Evolutionary conservation across 2,797 vertebrate species (phyloP).

Genomic region (Chaetodon trifasciatus): DNA sequence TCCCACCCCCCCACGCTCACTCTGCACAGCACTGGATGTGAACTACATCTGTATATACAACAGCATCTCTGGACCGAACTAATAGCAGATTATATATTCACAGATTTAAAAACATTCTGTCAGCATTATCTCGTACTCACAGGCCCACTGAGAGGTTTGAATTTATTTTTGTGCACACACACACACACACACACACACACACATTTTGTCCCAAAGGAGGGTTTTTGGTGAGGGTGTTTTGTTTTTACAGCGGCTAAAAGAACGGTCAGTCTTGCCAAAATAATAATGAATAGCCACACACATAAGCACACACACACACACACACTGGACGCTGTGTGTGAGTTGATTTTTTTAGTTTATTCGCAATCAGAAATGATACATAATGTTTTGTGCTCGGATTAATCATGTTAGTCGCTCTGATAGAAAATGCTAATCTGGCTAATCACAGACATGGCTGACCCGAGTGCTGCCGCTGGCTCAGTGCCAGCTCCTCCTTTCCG

Average conservation of each 20-base stretch:
- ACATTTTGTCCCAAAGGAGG: slow-evolving; percentile 32
- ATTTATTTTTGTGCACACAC: slow-evolving; percentile 33
- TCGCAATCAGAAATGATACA: slow-evolving; percentile 21
- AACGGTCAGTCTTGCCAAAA: slow-evolving; percentile 45
- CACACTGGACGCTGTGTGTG: slow-evolving; percentile 11
- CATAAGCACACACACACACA: neutral
- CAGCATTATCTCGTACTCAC: slow-evolving; percentile 32
- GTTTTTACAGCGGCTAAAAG: slow-evolving; percentile 48
- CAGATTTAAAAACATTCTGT: slow-evolving; percentile 35
- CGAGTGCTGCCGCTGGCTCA: slow-evolving; percentile 38
- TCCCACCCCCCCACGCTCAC: neutral
- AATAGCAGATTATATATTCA: slow-evolving; percentile 27
- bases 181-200: slow-evolving; percentile 29
- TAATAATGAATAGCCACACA: slow-evolving; percentile 40
- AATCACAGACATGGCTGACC: slow-evolving; percentile 36
- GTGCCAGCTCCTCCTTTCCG: slow-evolving; percentile 6
- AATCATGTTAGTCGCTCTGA: slow-evolving; percentile 50
- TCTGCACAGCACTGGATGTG: neutral
- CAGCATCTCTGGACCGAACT: neutral
- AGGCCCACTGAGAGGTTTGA: slow-evolving; percentile 24
- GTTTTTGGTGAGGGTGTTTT: slow-evolving; percentile 21
- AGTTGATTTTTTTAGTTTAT: neutral
- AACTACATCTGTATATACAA: slow-evolving; percentile 11
- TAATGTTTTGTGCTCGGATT: slow-evolving; percentile 47
- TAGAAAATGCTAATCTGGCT: slow-evolving; percentile 52